Percentiles rank a stretch among this genome's conserved stretches.
phyloP scores from a whole-genome alignment of 2,797 vertebrate genomes.

The Poecilia wingei region DNA sequence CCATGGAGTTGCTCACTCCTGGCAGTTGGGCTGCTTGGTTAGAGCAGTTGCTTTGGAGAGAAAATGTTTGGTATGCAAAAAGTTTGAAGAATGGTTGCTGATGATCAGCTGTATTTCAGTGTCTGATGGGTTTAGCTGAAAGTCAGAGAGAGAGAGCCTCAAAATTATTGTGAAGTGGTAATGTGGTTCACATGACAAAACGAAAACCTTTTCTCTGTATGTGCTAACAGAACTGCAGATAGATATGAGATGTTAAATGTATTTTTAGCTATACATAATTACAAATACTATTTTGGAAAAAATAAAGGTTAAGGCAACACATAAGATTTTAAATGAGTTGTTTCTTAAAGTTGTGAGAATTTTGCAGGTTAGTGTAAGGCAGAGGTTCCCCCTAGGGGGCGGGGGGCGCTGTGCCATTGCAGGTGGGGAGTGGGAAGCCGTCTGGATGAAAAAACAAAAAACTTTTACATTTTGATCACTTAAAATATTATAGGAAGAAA shows the following conservation, averaged over 20 bases:
- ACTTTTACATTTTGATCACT: neutral
- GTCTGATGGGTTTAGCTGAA: conserved; percentile 31
- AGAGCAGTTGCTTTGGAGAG: conserved; percentile 54
- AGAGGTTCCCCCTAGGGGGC: neutral
- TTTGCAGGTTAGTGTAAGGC: neutral
- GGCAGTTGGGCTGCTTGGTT: conserved; percentile 30
- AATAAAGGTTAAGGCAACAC: neutral
- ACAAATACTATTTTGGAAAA: neutral
- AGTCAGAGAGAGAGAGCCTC: neutral
- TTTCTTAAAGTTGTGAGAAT: neutral
- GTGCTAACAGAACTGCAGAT: conserved; percentile 7
- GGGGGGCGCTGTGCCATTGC: too few relatives aligned
- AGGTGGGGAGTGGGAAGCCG: too few relatives aligned
- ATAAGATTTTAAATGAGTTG: neutral
- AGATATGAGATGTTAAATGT: neutral
- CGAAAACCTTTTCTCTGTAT: neutral
- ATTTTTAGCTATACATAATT: neutral
- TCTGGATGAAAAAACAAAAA: too few relatives aligned
- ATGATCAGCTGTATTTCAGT: conserved; percentile 48
- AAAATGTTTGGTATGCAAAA: conserved; percentile 45
- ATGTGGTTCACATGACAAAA: conserved; percentile 7
- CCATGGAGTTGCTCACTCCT: neutral
- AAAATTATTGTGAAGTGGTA: neutral
- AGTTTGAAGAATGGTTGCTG: conserved; percentile 44
- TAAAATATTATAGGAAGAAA: neutral